Conservation (phyloP, 1,140 invertebrate genomes). For the Neuroterus valhalla region DNA sequence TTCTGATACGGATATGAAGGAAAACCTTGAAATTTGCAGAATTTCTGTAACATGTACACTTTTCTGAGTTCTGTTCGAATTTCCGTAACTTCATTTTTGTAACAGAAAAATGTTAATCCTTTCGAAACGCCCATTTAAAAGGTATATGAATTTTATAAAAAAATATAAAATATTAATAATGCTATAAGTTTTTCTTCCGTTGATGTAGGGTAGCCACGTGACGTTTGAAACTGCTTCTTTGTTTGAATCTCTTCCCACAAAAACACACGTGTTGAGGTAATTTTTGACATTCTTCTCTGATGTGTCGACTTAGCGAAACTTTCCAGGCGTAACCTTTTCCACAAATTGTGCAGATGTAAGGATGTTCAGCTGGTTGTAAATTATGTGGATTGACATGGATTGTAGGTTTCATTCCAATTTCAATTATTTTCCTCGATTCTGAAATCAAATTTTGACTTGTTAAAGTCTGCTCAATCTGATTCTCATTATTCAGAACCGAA, state of each 20-base stretch:
- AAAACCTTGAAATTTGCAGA: no score
- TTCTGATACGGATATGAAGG: no score
- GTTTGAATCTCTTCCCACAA: slow-evolving; percentile 73
- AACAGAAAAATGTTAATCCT: no score
- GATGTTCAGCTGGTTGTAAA: slow-evolving; percentile 1
- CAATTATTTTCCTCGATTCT: background rate
- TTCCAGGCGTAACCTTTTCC: slow-evolving; percentile 52
- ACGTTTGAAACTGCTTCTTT: slow-evolving; percentile 63
- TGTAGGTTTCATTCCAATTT: no score
- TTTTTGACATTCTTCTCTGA: slow-evolving; percentile 70
- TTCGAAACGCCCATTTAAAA: no score
- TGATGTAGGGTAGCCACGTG: slow-evolving; percentile 41
- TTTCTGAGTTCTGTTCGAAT: no score
- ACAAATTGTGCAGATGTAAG: slow-evolving; percentile 50
- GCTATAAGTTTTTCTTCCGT: no score
- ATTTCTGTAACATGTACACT: no score
- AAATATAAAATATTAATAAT: no score
- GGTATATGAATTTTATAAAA: no score
- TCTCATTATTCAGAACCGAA: no score
- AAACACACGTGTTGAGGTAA: slow-evolving; percentile 66
- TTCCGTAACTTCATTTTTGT: no score
- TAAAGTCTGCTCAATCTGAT: background rate
- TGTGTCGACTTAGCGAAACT: slow-evolving; percentile 57
- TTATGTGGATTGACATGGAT: background rate
- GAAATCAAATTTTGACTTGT: background rate